Conservation (phyloP, 2,888 invertebrate species). For the Iselma pallidipennis region DNA sequence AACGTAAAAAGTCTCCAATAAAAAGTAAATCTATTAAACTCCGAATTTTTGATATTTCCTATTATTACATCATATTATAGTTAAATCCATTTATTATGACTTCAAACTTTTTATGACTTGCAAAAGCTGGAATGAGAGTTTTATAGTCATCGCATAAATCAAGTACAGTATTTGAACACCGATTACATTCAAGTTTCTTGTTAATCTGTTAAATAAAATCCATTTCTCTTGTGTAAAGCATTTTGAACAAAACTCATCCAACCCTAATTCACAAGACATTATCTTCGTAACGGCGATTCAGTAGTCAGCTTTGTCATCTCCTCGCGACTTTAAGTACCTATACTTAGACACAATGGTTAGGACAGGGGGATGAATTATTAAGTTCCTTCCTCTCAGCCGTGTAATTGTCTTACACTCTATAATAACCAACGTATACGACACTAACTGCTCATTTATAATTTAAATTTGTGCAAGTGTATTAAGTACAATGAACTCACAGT, state of each 20-base stretch:
- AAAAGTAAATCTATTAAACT: too few species aligned
- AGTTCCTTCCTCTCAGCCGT: constrained; percentile 54
- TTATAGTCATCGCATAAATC: too few species aligned
- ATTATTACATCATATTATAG: too few species aligned
- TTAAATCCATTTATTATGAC: too few species aligned
- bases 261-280: constrained; percentile 24
- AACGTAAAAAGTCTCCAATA: too few species aligned
- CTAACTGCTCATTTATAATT: constrained; percentile 52
- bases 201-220: neutral
- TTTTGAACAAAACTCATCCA: neutral
- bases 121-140: too few species aligned
- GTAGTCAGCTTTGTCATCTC: constrained; percentile 37
- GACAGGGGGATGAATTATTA: constrained; percentile 53
- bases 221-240: neutral
- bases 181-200: too few species aligned
- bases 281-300: constrained; percentile 36
- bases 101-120: too few species aligned
- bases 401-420: constrained; percentile 54
- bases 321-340: constrained; percentile 47
- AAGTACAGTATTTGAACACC: too few species aligned
- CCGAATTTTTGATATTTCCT: too few species aligned
- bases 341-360: constrained; percentile 52
- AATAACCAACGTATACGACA: constrained; percentile 50
- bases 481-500: constrained; percentile 36
- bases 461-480: constrained; percentile 46